phyloP scores from a whole-genome alignment of 2,113 vertebrate species.

The Corythoichthys haematopterus region DNA sequence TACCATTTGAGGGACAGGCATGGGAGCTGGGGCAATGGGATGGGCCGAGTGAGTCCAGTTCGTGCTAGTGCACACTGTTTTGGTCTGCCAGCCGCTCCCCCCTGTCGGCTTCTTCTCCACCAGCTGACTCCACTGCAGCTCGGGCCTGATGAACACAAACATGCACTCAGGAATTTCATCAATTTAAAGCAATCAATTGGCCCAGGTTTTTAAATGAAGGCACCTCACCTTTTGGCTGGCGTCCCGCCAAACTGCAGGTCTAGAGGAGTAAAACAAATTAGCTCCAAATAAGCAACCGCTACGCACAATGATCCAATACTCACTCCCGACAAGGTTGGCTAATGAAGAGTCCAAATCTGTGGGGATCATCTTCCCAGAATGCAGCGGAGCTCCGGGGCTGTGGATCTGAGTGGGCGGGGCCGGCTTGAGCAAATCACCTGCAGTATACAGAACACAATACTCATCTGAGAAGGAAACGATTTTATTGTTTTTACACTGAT shows the following conservation, averaged over 20 bases:
- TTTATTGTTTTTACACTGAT: neutral
- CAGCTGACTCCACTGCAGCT: conserved; percentile 82
- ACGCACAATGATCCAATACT: conserved; percentile 36
- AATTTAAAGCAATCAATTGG: neutral
- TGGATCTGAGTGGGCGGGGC: conserved; percentile 72
- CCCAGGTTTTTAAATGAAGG: neutral
- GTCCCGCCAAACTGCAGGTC: conserved; percentile 86
- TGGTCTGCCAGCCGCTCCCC: conserved; percentile 86
- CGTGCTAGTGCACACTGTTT: conserved; percentile 78
- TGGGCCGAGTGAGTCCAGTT: conserved; percentile 77
- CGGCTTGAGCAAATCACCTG: conserved; percentile 83
- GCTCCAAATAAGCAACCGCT: conserved; percentile 1
- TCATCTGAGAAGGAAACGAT: conserved; percentile 18
- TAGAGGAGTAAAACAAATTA: conserved; percentile 50
- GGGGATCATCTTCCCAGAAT: conserved; percentile 77
- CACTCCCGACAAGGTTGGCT: conserved; percentile 85
- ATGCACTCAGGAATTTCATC: conserved; percentile 3
- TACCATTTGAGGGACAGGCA: conserved; percentile 83
- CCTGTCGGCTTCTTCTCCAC: conserved; percentile 82
- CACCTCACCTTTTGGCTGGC: conserved; percentile 82
- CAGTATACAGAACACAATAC: too few species aligned
- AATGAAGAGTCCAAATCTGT: conserved; percentile 83
- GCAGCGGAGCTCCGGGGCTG: conserved; percentile 58
- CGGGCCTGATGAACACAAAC: conserved; percentile 67
- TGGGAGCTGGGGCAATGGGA: conserved; percentile 75